These are phyloP conservation scores for Spongilla lacustris DNA, from an alignment of 37 sponge, comb jelly and placozoan genomes.

Conservation along the genomic window DNA sequence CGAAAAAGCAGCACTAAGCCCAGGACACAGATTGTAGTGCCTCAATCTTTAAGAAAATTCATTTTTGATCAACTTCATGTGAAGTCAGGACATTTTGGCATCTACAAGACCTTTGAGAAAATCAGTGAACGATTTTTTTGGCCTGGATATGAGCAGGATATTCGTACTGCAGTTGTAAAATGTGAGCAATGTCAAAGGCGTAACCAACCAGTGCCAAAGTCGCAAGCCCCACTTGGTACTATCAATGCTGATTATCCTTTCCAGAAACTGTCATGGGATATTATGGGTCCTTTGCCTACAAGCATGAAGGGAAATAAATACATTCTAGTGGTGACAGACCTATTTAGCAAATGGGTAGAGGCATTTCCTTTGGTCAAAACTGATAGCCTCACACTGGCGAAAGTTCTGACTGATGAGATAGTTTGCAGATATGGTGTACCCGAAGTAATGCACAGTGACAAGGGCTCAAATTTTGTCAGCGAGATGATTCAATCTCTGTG, in stretches of 20 bases:
- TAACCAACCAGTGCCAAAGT: neutral
- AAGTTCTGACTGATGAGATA: conserved; percentile 26
- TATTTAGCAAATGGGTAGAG: conserved; percentile 21
- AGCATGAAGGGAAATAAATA: neutral
- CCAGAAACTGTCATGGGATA: conserved; percentile 32
- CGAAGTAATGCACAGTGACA: conserved; percentile 29
- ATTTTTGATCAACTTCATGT: too few species aligned
- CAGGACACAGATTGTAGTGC: too few species aligned
- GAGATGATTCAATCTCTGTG: conserved; percentile 10
- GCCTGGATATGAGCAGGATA: too few species aligned
- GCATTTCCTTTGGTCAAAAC: conserved; percentile 18
- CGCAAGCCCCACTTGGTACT: conserved; percentile 22
- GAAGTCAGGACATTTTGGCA: too few species aligned
- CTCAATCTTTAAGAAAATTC: too few species aligned
- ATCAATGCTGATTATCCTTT: conserved; percentile 15
- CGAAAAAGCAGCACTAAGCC: too few species aligned
- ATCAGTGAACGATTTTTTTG: too few species aligned
- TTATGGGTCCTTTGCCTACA: conserved; percentile 35
- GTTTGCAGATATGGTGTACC: conserved; percentile 43
- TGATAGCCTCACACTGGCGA: conserved; percentile 30
- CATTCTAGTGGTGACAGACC: neutral
- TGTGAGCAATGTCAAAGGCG: conserved; percentile 20
- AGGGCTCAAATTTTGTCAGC: conserved; percentile 37
- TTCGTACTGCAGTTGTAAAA: neutral
- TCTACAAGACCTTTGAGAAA: too few species aligned